phyloP scores from a whole-genome alignment of 2,797 vertebrate species.

The Petrocephalus schoutedeni region DNA sequence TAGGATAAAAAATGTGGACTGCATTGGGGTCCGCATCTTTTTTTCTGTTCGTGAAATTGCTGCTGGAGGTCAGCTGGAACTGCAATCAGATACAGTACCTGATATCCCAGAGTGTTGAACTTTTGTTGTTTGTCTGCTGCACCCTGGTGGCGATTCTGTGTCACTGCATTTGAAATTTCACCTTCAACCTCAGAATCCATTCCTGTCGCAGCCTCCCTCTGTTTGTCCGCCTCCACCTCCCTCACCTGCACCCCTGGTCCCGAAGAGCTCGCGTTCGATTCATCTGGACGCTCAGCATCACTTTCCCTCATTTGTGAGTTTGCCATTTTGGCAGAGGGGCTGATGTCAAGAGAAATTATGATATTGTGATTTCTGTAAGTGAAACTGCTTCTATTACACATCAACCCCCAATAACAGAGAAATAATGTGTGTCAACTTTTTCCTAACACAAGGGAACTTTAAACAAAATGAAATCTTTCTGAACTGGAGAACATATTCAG shows the following conservation, averaged over 20 bases:
- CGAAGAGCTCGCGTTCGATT: neutral
- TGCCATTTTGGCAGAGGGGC: slow-evolving; percentile 41
- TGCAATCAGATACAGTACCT: slow-evolving; percentile 42
- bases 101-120: slow-evolving; percentile 48
- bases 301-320: slow-evolving; percentile 34
- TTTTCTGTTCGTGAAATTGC: neutral
- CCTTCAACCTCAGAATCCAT: slow-evolving; percentile 42
- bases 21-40: neutral
- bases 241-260: neutral
- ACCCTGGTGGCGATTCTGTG: slow-evolving; percentile 45
- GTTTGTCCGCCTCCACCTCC: slow-evolving; percentile 34
- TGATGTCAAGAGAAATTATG: slow-evolving; percentile 23
- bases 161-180: slow-evolving; percentile 40
- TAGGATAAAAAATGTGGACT: neutral
- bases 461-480: neutral
- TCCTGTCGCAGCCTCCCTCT: slow-evolving; percentile 32
- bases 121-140: slow-evolving; percentile 51
- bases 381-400: neutral
- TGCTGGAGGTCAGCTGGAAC: neutral
- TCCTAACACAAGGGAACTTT: neutral
- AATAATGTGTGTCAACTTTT: neutral
- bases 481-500: neutral
- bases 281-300: slow-evolving; percentile 39
- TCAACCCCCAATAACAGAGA: slow-evolving; percentile 15
- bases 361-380: neutral